phyloP scores from a whole-genome alignment of 2,113 vertebrate species.

The Tragelaphus strepsiceros region DNA sequence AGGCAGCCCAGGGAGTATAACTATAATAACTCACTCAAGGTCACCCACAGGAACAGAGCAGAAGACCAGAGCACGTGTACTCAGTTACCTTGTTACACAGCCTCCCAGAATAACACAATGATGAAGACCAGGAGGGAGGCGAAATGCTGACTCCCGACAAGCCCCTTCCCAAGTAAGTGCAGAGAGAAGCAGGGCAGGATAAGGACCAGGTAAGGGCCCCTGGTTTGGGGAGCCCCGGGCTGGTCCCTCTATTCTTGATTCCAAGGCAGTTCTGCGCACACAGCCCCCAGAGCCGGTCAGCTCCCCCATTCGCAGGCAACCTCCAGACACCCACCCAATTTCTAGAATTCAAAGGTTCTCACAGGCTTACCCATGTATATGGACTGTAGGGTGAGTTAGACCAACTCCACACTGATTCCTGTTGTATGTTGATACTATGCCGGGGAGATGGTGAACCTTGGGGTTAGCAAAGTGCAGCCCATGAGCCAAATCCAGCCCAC shows the following conservation, averaged over 20 bases:
- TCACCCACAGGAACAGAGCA: neutral
- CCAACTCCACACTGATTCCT: neutral
- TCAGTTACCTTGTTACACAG: neutral
- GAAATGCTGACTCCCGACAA: neutral
- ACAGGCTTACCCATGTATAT: neutral
- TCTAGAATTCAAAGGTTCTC: neutral
- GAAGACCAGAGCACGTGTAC: fast-evolving
- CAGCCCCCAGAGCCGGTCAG: neutral
- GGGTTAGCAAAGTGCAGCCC: neutral
- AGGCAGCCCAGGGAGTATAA: neutral
- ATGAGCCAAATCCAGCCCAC: too few species aligned
- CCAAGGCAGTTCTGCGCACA: neutral
- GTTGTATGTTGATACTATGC: neutral
- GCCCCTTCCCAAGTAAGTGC: neutral
- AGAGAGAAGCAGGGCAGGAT: neutral
- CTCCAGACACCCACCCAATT: neutral
- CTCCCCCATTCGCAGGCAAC: too few species aligned
- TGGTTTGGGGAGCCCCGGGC: neutral
- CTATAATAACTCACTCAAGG: neutral
- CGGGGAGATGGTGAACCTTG: neutral
- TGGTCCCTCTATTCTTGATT: neutral
- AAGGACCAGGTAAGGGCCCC: neutral
- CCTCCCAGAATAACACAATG: neutral
- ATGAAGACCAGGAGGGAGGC: neutral
- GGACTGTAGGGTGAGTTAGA: neutral